Conservation (phyloP, 2,113 vertebrate species). For the Sorex fumeus region DNA sequence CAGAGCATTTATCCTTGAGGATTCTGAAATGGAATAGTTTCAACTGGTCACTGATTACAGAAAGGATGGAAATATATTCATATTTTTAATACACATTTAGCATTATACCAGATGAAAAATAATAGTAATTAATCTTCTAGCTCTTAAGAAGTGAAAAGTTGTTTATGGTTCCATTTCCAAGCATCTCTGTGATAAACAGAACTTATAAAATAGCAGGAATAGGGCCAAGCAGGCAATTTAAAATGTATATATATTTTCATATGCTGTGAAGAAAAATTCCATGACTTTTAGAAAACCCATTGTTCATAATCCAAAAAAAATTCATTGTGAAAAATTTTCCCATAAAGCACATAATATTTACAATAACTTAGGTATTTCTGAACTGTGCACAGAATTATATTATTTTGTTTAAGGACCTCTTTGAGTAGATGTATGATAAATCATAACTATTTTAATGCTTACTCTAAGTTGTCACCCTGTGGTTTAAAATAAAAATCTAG, state of each 20-base stretch:
- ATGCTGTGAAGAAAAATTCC: constrained; percentile 44
- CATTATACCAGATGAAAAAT: constrained; percentile 82
- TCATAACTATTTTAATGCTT: constrained; percentile 28
- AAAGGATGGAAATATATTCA: constrained; percentile 82
- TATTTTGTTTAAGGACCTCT: constrained; percentile 1
- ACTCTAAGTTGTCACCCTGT: background rate
- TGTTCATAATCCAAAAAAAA: constrained; percentile 42
- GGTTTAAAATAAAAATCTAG: constrained; percentile 49
- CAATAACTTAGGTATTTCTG: background rate
- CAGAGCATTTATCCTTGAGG: constrained; percentile 78
- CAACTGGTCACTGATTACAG: constrained; percentile 82
- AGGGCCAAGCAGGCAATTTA: constrained; percentile 63
- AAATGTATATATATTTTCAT: constrained; percentile 62
- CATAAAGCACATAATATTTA: constrained; percentile 36
- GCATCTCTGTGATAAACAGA: constrained; percentile 72
- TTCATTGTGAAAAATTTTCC: constrained; percentile 25
- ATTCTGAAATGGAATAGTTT: constrained; percentile 76
- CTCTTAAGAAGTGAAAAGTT: constrained; percentile 69
- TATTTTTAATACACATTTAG: constrained; percentile 82
- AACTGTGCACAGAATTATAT: background rate
- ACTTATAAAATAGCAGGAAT: constrained; percentile 68
- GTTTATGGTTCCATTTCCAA: constrained; percentile 80
- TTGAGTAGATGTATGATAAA: background rate
- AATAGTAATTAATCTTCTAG: constrained; percentile 84
- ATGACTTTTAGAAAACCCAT: constrained; percentile 44